phyloP scores from a whole-genome alignment of 2,113 vertebrate species.

The Spermophilus dauricus region DNA sequence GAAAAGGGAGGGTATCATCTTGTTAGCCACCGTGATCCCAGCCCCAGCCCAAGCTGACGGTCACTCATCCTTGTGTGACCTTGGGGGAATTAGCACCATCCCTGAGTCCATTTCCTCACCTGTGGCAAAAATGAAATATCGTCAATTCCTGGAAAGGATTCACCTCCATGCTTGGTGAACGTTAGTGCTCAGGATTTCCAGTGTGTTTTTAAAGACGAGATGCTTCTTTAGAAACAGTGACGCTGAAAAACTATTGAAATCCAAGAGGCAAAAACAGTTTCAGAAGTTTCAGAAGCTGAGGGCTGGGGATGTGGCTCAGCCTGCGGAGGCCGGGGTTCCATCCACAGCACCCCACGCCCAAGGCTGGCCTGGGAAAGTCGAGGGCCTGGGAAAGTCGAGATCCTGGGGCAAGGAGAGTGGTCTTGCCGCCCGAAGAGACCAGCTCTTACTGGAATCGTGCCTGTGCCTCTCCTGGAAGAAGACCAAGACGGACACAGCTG shows the following conservation, averaged over 20 bases:
- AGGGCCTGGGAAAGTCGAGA: not conserved
- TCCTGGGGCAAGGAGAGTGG: not conserved
- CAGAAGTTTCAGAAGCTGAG: no score
- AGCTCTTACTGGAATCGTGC: not conserved
- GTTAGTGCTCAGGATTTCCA: not conserved
- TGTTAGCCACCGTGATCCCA: not conserved
- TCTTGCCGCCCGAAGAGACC: not conserved
- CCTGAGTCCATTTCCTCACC: not conserved
- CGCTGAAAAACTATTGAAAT: no score
- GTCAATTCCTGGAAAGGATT: not conserved
- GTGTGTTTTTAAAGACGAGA: not conserved
- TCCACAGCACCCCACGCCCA: no score
- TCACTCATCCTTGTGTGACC: no score
- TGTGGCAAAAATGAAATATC: not conserved
- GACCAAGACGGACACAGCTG: not conserved
- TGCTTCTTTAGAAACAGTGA: not conserved
- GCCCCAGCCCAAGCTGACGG: not conserved
- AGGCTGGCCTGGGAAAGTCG: not conserved
- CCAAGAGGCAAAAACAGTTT: no score
- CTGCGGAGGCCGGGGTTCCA: not conserved
- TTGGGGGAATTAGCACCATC: not conserved
- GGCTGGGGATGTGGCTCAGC: no score
- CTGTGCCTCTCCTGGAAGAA: not conserved
- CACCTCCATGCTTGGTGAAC: not conserved
- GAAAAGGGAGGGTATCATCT: fast-evolving